Conservation (phyloP, 2,113 vertebrate genomes). For the Setophaga kirtlandii region DNA sequence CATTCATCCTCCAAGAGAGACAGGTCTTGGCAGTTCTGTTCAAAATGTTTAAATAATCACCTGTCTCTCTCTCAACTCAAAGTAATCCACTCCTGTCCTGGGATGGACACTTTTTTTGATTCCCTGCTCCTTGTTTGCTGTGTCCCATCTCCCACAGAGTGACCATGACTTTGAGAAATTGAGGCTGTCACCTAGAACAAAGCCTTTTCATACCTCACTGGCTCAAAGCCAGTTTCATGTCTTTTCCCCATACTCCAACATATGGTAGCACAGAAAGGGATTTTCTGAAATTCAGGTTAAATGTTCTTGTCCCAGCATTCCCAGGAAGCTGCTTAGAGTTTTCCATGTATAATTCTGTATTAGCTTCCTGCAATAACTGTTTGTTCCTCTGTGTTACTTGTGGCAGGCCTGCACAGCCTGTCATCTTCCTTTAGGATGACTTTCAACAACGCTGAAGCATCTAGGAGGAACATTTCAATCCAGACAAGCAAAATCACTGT, state of each 20-base stretch:
- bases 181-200: not conserved
- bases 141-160: not conserved
- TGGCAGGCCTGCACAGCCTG: not conserved
- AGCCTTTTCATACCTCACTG: not conserved
- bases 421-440: not conserved
- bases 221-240: not conserved
- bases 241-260: not conserved
- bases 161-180: not conserved
- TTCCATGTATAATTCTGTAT: not conserved
- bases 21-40: not conserved
- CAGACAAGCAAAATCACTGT: conserved; percentile 10
- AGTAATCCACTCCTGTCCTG: not conserved
- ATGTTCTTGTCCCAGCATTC: not conserved
- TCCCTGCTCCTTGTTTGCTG: not conserved
- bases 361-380: not conserved
- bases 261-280: not conserved
- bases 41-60: not conserved
- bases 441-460: not conserved
- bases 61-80: not conserved
- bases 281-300: not conserved
- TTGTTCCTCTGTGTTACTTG: not conserved
- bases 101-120: not conserved
- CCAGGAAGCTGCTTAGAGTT: not conserved
- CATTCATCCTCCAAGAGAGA: not conserved
- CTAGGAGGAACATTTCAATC: not conserved